Evolutionary conservation across 2,797 vertebrate genomes (phyloP).

Genomic region (Decapterus maruadsi): DNA sequence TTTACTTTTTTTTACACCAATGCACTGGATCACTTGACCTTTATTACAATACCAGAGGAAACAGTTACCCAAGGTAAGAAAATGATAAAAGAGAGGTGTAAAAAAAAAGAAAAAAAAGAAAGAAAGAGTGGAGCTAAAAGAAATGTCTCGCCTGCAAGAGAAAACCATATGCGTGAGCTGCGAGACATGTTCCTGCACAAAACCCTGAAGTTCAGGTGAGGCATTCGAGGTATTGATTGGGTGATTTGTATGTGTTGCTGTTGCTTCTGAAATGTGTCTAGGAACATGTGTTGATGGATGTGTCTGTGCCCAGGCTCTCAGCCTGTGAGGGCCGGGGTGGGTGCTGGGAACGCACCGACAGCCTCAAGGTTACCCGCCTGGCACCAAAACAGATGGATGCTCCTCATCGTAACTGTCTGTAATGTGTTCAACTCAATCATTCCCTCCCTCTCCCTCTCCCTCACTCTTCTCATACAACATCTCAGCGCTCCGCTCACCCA

Average conservation of each 20-base stretch:
- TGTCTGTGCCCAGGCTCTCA: slow-evolving; percentile 62
- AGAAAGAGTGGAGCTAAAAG: slow-evolving; percentile 4
- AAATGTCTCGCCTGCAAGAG: slow-evolving; percentile 12
- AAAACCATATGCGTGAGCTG: slow-evolving; percentile 13
- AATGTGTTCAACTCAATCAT: slow-evolving; percentile 81
- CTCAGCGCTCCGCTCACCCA: slow-evolving; percentile 39
- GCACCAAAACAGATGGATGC: slow-evolving; percentile 80
- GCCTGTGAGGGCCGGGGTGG: slow-evolving; percentile 61
- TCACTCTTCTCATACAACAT: slow-evolving; percentile 40
- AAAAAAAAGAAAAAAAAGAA: not conserved
- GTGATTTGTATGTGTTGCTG: slow-evolving; percentile 80
- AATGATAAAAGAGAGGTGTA: not conserved
- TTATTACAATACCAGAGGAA: not conserved
- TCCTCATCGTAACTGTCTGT: slow-evolving; percentile 75
- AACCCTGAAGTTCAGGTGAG: slow-evolving; percentile 33
- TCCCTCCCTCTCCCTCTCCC: slow-evolving; percentile 5
- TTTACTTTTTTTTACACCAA: not conserved
- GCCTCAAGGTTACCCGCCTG: slow-evolving; percentile 82
- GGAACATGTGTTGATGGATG: slow-evolving; percentile 81
- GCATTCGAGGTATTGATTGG: slow-evolving; percentile 70
- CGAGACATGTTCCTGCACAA: slow-evolving; percentile 32
- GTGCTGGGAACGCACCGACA: slow-evolving; percentile 68
- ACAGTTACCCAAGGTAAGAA: not conserved
- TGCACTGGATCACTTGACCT: not conserved
- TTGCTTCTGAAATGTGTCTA: slow-evolving; percentile 68